Conservation (phyloP, 1,140 invertebrate genomes). For the Leptinotarsa lineolata region DNA sequence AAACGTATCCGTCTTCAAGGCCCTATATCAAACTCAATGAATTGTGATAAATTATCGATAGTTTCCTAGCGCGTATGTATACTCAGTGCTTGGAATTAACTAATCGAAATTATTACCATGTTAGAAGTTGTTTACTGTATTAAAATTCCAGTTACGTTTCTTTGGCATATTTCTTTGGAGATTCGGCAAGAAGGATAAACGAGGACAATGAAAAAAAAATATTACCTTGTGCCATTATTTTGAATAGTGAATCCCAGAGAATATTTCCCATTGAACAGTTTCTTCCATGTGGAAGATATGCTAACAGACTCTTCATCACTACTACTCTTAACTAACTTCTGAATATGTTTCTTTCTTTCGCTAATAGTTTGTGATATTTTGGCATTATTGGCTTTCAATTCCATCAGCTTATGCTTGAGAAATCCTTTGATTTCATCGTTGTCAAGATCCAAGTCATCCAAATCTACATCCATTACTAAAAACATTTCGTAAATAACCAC, state of each 20-base stretch:
- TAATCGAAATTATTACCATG: neutral
- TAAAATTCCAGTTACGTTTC: neutral
- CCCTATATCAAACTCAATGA: constrained; percentile 20
- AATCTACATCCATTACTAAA: constrained; percentile 24
- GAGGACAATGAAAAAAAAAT: no score
- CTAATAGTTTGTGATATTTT: constrained; percentile 22
- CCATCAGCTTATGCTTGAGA: constrained; percentile 31
- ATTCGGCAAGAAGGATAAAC: no score
- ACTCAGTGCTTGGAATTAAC: neutral
- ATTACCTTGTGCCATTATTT: constrained; percentile 25
- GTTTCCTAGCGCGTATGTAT: neutral
- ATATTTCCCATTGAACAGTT: constrained; percentile 35
- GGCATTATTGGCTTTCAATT: constrained; percentile 29
- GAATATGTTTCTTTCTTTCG: constrained; percentile 17
- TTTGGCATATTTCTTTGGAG: no score
- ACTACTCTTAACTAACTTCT: constrained; percentile 7
- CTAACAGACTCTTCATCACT: neutral
- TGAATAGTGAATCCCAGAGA: constrained; percentile 33
- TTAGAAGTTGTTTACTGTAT: neutral
- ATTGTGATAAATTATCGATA: constrained; percentile 26
- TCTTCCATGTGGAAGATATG: constrained; percentile 30
- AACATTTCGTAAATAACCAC: no score
- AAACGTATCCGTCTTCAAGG: neutral
- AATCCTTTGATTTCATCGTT: constrained; percentile 31
- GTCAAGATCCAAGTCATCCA: constrained; percentile 33